Percentiles rank a stretch among this genome's conserved stretches.
Conservation (phyloP, 2,888 invertebrate species). For the Sphaerophoria taeniata region DNA sequence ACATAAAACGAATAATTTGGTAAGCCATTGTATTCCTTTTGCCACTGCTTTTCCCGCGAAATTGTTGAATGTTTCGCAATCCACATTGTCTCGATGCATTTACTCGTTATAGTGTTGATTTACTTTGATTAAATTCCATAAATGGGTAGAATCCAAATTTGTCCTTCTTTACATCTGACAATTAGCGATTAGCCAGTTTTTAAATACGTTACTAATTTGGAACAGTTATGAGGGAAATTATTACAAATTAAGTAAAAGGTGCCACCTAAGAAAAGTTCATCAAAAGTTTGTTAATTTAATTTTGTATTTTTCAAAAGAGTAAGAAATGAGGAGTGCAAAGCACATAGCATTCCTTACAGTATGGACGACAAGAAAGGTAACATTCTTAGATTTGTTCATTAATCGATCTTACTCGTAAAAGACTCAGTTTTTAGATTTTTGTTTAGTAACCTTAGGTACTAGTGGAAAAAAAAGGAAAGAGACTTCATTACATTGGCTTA, state of each 20-base stretch:
- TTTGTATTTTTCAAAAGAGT: background rate
- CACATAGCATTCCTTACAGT: background rate
- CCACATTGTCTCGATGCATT: background rate
- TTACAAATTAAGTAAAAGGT: slow-evolving; percentile 14
- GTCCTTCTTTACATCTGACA: slow-evolving; percentile 1
- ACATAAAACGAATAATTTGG: slow-evolving; percentile 48
- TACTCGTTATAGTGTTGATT: too few species aligned
- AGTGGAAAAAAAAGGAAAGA: too few species aligned
- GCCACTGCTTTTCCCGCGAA: slow-evolving; percentile 48
- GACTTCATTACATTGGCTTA: too few species aligned
- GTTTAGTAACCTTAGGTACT: too few species aligned
- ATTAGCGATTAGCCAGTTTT: slow-evolving; percentile 28
- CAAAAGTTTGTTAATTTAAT: background rate
- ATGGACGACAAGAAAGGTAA: background rate
- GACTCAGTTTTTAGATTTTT: too few species aligned
- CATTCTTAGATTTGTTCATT: background rate
- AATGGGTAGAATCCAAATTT: background rate
- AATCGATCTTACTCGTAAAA: too few species aligned
- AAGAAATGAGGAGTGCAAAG: background rate
- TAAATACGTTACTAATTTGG: slow-evolving; percentile 41
- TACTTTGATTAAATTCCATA: background rate
- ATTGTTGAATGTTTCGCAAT: slow-evolving; percentile 23
- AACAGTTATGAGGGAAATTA: slow-evolving; percentile 40
- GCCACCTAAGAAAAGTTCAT: background rate
- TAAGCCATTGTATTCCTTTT: slow-evolving; percentile 56